These are phyloP conservation scores for Micronycteris hirsuta DNA, from an alignment of 2,113 vertebrate species.

Conservation along the genomic window DNA sequence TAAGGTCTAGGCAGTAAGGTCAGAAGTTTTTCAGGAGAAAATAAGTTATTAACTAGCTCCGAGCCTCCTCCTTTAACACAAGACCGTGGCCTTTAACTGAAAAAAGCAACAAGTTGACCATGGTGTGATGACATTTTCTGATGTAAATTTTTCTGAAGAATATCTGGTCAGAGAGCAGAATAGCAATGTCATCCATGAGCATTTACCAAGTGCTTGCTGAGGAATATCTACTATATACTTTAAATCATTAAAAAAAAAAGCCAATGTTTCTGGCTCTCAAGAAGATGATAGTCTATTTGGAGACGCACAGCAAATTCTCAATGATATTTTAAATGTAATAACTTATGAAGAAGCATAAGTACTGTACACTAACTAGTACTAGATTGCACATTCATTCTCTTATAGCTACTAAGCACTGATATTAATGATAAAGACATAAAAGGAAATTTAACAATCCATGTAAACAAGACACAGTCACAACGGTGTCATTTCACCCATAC, in stretches of 20 bases:
- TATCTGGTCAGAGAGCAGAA: background rate
- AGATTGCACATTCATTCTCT: background rate
- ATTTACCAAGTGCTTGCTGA: background rate
- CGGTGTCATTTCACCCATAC: background rate
- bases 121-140: background rate
- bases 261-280: background rate
- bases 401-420: background rate
- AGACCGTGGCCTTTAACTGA: background rate
- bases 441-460: background rate
- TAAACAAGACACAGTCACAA: background rate
- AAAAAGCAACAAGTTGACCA: background rate
- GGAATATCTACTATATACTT: background rate
- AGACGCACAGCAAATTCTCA: background rate
- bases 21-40: background rate
- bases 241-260: background rate
- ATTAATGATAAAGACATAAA: background rate
- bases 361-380: background rate
- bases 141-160: background rate
- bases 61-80: background rate
- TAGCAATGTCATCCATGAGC: background rate
- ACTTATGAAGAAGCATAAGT: background rate
- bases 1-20: background rate
- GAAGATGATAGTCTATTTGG: background rate
- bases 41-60: background rate
- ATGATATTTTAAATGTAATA: background rate